Evolutionary conservation across 1,140 invertebrate genomes (phyloP).

Genomic region (Aphaenogaster rudis): DNA sequence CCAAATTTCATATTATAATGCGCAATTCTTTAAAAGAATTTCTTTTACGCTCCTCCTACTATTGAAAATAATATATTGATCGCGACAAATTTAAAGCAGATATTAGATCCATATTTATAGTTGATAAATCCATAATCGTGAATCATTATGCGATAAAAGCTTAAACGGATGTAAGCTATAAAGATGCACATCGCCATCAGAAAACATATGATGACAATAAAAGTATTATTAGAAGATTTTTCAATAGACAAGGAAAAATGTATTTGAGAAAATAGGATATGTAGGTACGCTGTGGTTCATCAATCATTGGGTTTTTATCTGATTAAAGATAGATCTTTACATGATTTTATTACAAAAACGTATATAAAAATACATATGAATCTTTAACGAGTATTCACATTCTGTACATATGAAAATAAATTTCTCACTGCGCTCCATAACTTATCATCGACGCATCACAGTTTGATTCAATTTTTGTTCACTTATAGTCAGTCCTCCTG

Average conservation of each 20-base stretch:
- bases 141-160: background rate
- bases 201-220: background rate
- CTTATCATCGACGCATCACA: conserved; percentile 14
- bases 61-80: conserved; percentile 6
- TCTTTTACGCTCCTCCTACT: background rate
- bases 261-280: background rate
- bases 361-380: conserved; percentile 40
- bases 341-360: conserved; percentile 37
- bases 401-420: conserved; percentile 34
- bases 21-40: background rate
- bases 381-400: conserved; percentile 20
- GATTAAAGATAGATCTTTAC: conserved; percentile 35
- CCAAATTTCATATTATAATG: background rate
- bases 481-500: conserved; percentile 61
- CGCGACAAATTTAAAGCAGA: background rate
- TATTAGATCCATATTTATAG: background rate
- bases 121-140: background rate
- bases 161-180: conserved; percentile 3
- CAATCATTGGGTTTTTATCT: conserved; percentile 23
- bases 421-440: conserved; percentile 30
- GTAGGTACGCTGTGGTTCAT: background rate
- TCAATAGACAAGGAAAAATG: background rate
- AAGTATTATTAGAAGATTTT: conserved; percentile 20
- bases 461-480: background rate
- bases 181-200: background rate